Conservation (phyloP, 2,888 invertebrate genomes). For the Drosophila leonis region DNA sequence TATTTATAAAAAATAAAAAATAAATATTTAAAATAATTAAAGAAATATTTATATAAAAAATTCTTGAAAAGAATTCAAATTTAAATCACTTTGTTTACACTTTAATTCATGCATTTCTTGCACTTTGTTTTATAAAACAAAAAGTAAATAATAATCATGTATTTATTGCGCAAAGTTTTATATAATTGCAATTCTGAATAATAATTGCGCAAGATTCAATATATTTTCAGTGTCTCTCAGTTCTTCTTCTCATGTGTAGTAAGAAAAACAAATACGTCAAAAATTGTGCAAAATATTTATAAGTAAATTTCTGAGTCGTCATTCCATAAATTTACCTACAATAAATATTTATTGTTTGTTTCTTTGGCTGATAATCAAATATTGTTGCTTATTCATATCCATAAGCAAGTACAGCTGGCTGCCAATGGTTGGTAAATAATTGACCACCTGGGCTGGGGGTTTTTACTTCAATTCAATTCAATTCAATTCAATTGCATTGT, state of each 20-base stretch:
- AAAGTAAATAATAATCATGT: background rate
- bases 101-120: background rate
- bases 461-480: too few relatives aligned
- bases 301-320: slow-evolving; percentile 35
- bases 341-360: slow-evolving; percentile 39
- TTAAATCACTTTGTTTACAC: background rate
- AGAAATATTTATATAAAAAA: too few relatives aligned
- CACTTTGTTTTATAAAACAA: background rate
- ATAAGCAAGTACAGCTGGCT: slow-evolving; percentile 46
- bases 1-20: too few relatives aligned
- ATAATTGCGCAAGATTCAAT: background rate
- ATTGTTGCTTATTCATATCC: slow-evolving; percentile 40
- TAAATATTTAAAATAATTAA: too few relatives aligned
- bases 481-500: slow-evolving; percentile 61
- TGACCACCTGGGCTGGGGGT: slow-evolving; percentile 18
- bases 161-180: background rate
- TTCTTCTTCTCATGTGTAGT: slow-evolving; percentile 12
- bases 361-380: slow-evolving; percentile 52
- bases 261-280: slow-evolving; percentile 6
- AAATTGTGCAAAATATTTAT: slow-evolving; percentile 50
- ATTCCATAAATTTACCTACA: slow-evolving; percentile 44
- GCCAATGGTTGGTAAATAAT: slow-evolving; percentile 27
- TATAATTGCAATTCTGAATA: background rate
- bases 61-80: background rate
- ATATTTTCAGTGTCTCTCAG: background rate